Conservation (phyloP, 1,140 invertebrate species). For the Polypedilum vanderplanki region DNA sequence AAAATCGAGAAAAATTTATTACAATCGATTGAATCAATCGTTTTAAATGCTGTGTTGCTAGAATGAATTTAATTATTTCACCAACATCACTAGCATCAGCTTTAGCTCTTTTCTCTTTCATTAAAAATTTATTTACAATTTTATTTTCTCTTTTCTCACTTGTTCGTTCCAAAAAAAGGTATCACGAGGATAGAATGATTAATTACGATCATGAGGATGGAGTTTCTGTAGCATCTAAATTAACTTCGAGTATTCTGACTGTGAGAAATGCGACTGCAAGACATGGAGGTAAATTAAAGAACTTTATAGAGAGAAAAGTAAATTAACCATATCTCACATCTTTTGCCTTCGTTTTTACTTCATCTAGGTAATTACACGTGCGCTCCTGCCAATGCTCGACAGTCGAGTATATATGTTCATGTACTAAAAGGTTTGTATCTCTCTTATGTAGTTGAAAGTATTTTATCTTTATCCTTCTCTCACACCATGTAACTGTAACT, state of each 20-base stretch:
- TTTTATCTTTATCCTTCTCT: not conserved
- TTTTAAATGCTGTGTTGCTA: not conserved
- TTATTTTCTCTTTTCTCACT: not conserved
- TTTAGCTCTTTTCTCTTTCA: not conserved
- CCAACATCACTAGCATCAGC: no score
- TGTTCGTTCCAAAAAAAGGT: conserved; percentile 37
- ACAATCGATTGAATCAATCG: conserved; percentile 11
- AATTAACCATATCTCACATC: not conserved
- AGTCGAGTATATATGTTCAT: conserved; percentile 70
- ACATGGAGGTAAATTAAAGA: conserved; percentile 28
- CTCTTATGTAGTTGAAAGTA: not conserved
- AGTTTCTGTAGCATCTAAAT: conserved; percentile 27
- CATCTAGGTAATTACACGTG: conserved; percentile 80
- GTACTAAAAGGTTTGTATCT: conserved; percentile 59
- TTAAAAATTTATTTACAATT: conserved; percentile 18
- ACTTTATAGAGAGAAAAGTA: not conserved
- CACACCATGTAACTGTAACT: not conserved
- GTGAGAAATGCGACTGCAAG: conserved; percentile 29
- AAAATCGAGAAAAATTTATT: conserved; percentile 18
- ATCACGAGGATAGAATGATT: conserved; percentile 74
- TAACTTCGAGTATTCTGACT: conserved; percentile 30
- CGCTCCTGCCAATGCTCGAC: conserved; percentile 68
- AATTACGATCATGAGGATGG: conserved; percentile 57
- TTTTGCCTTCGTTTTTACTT: not conserved
- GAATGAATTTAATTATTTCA: not conserved